Conservation (phyloP, 37 sponge, comb jelly and placozoan species). For the Crambe crambe region DNA sequence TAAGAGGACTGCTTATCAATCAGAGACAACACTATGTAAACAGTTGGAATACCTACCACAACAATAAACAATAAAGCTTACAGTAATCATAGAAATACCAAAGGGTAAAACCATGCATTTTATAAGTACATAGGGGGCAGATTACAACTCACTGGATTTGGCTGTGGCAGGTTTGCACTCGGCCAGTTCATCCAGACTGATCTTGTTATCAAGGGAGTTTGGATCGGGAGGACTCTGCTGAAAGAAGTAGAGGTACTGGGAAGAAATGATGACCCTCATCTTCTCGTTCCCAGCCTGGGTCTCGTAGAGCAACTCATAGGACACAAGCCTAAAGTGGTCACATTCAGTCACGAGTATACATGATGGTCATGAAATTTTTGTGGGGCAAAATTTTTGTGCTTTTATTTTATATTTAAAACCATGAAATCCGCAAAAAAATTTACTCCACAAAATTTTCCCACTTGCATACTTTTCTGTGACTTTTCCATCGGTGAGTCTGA, state of each 20-base stretch:
- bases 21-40: constrained; percentile 46
- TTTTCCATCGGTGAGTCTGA: constrained; percentile 68
- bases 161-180: constrained; percentile 49
- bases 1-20: constrained; percentile 27
- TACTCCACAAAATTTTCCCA: background rate
- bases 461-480: constrained; percentile 49
- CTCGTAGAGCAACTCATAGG: constrained; percentile 66
- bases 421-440: too few relatives aligned
- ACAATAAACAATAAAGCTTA: too few relatives aligned
- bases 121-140: background rate
- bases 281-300: constrained; percentile 15
- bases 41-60: constrained; percentile 47
- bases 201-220: constrained; percentile 23
- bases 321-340: constrained; percentile 51
- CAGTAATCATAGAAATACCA: too few relatives aligned
- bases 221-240: constrained; percentile 65
- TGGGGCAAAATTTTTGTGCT: too few relatives aligned
- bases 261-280: constrained; percentile 71
- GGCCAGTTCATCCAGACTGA: constrained; percentile 45
- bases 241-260: constrained; percentile 78
- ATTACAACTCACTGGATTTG: constrained; percentile 57
- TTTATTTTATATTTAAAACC: background rate
- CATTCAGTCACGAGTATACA: background rate
- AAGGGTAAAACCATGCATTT: background rate
- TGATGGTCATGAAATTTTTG: background rate